phyloP scores from a whole-genome alignment of 2,113 vertebrate genomes.

The Melospiza melodia region DNA sequence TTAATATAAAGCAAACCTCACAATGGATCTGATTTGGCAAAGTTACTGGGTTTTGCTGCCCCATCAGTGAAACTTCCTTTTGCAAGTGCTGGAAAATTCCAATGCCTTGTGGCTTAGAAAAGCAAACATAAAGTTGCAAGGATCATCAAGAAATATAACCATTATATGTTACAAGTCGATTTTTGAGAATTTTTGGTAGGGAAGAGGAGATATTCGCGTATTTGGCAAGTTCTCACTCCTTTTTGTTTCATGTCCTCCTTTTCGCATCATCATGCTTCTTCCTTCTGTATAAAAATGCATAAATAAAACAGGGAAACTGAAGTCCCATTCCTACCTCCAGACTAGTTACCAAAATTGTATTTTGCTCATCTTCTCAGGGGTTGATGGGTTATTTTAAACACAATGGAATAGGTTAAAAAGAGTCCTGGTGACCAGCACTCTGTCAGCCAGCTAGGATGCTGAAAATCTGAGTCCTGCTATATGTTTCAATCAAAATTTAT shows the following conservation, averaged over 20 bases:
- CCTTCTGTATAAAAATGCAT: not conserved
- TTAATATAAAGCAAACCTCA: not conserved
- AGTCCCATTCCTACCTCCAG: not conserved
- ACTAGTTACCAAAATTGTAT: not conserved
- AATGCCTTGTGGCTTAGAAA: not conserved
- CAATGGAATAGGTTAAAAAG: not conserved
- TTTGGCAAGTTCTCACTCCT: not conserved
- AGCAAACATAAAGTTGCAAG: not conserved
- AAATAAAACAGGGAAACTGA: not conserved
- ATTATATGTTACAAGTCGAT: not conserved
- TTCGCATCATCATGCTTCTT: not conserved
- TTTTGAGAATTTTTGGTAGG: not conserved
- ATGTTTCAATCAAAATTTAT: not conserved
- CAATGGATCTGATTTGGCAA: not conserved
- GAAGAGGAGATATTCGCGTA: not conserved
- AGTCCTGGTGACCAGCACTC: not conserved
- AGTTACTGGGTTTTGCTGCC: not conserved
- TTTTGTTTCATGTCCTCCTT: not conserved
- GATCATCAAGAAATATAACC: not conserved
- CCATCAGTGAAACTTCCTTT: not conserved
- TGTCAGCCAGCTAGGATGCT: not conserved
- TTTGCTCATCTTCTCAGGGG: not conserved
- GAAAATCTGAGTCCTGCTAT: not conserved
- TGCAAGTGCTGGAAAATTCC: not conserved
- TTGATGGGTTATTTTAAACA: not conserved